phyloP scores from a whole-genome alignment of 2,888 invertebrate species.

The Monoplex corrugatus region DNA sequence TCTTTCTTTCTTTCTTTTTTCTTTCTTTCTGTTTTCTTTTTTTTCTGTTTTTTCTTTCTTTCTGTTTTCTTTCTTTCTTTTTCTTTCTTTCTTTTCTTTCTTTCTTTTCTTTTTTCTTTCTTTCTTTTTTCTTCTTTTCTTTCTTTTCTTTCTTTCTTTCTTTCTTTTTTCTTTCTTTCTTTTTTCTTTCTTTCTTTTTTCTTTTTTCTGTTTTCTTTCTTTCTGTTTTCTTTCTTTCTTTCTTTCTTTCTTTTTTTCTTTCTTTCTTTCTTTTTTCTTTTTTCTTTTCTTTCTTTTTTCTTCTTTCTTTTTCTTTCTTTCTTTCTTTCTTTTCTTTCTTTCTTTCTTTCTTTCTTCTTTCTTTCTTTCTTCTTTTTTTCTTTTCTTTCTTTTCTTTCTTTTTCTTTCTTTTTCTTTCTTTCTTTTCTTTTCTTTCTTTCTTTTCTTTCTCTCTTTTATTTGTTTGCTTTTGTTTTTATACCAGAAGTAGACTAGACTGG shows the following conservation, averaged over 20 bases:
- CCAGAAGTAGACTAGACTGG: too few species aligned
- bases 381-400: background rate
- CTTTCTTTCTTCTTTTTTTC: background rate
- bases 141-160: background rate
- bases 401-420: background rate
- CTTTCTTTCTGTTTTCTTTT: too few species aligned
- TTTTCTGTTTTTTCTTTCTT: background rate
- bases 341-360: background rate
- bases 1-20: background rate
- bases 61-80: background rate
- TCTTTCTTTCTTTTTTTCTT: background rate
- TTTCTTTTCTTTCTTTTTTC: background rate
- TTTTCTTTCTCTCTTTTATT: background rate
- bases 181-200: background rate
- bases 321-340: slow-evolving; percentile 29
- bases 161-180: slow-evolving; percentile 15
- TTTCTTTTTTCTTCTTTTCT: background rate
- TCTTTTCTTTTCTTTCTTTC: background rate
- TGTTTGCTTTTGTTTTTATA: background rate
- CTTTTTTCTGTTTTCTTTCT: background rate
- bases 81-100: background rate
- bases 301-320: slow-evolving; percentile 34
- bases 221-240: background rate
- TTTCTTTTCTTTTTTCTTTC: slow-evolving; percentile 15
- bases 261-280: background rate